These are phyloP conservation scores for Lemur catta DNA, from an alignment of 2,797 vertebrate species.

Conservation along the genomic window DNA sequence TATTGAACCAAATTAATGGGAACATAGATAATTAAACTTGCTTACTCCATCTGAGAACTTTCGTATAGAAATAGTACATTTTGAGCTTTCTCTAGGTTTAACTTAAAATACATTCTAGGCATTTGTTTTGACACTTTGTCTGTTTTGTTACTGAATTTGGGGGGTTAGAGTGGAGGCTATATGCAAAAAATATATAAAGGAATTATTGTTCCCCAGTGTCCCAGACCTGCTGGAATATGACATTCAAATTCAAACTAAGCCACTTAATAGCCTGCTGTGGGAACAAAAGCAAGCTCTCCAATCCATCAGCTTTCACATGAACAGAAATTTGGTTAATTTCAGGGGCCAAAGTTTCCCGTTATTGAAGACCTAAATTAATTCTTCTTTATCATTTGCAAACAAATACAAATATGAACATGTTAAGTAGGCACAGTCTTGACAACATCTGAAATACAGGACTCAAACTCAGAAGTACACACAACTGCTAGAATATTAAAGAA, in stretches of 20 bases:
- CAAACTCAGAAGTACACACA: background rate
- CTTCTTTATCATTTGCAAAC: background rate
- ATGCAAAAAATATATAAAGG: background rate
- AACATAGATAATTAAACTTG: background rate
- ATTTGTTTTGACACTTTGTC: background rate
- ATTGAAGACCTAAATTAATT: background rate
- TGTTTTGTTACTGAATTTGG: background rate
- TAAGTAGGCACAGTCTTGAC: background rate
- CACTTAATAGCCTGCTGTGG: background rate
- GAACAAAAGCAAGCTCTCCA: background rate
- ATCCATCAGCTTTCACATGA: background rate
- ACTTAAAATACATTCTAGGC: background rate
- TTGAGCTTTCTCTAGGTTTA: background rate
- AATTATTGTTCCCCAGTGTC: background rate
- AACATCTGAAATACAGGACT: background rate
- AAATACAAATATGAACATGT: background rate
- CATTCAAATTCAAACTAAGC: background rate
- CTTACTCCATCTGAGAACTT: background rate
- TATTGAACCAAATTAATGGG: background rate
- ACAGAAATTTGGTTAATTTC: background rate
- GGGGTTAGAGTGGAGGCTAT: background rate
- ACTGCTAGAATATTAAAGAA: background rate
- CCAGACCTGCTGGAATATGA: background rate
- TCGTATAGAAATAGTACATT: background rate
- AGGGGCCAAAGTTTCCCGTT: background rate